Conservation (phyloP, 92 coral and sea anemone species). For the Bergia sp. region DNA sequence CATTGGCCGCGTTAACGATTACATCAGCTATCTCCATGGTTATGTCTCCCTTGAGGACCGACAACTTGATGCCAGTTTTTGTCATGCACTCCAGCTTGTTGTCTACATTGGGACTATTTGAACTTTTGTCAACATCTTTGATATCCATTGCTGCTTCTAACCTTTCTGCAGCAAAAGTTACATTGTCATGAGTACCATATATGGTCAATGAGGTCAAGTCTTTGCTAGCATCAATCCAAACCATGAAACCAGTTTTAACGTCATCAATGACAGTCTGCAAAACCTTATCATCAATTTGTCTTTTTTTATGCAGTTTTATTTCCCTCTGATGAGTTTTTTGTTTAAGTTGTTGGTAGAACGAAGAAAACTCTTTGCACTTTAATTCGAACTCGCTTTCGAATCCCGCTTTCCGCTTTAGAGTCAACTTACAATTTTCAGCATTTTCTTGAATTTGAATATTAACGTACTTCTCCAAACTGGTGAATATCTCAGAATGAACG, state of each 20-base stretch:
- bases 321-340: neutral
- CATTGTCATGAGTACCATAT: constrained; percentile 1
- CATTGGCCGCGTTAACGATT: constrained; percentile 57
- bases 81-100: constrained; percentile 18
- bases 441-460: neutral
- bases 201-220: constrained; percentile 10
- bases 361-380: neutral
- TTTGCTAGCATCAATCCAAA: neutral
- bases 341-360: neutral
- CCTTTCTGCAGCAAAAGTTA: constrained; percentile 1
- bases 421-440: neutral
- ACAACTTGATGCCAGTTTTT: constrained; percentile 32
- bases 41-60: constrained; percentile 54
- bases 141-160: neutral
- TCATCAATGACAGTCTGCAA: constrained; percentile 8
- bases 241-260: neutral
- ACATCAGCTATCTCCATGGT: constrained; percentile 50
- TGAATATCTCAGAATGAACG: neutral
- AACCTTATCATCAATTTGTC: neutral
- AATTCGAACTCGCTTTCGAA: neutral
- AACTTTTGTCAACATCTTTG: neutral
- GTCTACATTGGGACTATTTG: neutral
- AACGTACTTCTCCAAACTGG: neutral
- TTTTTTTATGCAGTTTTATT: neutral
- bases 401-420: neutral